phyloP scores from a whole-genome alignment of 2,888 invertebrate species.

The Zeuzera pyrina region DNA sequence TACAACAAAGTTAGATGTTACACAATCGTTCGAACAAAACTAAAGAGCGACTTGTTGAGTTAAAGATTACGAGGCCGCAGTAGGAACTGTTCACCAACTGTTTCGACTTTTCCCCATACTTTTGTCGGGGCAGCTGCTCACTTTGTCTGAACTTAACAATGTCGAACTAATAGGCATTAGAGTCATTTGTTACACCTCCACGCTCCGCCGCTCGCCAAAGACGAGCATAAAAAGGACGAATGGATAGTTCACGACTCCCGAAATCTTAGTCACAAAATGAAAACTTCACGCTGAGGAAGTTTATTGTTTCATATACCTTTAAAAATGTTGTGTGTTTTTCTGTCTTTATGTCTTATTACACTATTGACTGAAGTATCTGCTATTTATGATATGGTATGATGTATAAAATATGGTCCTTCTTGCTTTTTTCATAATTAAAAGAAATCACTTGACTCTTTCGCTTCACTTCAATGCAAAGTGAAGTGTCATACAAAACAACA shows the following conservation, averaged over 20 bases:
- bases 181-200: slow-evolving; percentile 61
- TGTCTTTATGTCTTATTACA: no score
- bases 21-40: no score
- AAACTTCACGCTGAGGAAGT: slow-evolving; percentile 4
- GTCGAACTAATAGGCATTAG: slow-evolving; percentile 63
- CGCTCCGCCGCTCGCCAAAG: slow-evolving; percentile 53
- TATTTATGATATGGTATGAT: no score
- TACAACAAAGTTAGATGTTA: no score
- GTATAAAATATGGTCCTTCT: no score
- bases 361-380: no score
- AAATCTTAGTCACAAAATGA: slow-evolving; percentile 8
- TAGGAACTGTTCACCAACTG: slow-evolving; percentile 19
- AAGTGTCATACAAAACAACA: slow-evolving; percentile 67
- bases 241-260: slow-evolving; percentile 32
- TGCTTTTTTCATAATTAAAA: neutral
- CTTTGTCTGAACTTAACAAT: slow-evolving; percentile 61
- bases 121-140: slow-evolving; percentile 42
- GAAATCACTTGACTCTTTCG: slow-evolving; percentile 25
- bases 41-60: slow-evolving; percentile 4
- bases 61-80: slow-evolving; percentile 10
- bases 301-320: slow-evolving; percentile 3
- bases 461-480: slow-evolving; percentile 58
- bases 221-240: slow-evolving; percentile 39
- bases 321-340: no score
- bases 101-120: slow-evolving; percentile 41